A percentile compares a stretch with the other conserved stretches of the same genome.
phyloP scores from a whole-genome alignment of 1,140 invertebrate species.

The Diuraphis noxia region DNA sequence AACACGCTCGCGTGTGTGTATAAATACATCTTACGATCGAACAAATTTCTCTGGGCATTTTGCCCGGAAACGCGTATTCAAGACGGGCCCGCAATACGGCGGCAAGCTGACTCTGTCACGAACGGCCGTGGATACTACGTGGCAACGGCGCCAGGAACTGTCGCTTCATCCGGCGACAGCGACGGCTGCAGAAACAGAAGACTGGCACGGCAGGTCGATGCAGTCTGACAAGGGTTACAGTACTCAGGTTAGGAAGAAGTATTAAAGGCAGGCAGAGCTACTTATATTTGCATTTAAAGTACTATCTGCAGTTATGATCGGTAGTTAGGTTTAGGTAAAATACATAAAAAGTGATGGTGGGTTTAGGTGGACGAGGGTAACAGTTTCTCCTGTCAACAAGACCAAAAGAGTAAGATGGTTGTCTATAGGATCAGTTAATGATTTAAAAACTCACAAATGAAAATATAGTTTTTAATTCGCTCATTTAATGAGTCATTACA shows the following conservation, averaged over 20 bases:
- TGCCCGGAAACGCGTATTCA: constrained; percentile 10
- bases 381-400: neutral
- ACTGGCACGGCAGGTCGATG: constrained; percentile 62
- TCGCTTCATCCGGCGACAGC: constrained; percentile 58
- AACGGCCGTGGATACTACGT: constrained; percentile 24
- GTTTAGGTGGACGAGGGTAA: neutral
- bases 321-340: neutral
- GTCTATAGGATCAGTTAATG: neutral
- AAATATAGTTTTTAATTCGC: neutral
- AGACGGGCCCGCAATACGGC: constrained; percentile 2
- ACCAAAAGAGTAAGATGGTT: neutral
- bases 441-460: too few species aligned
- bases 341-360: neutral
- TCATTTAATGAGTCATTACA: neutral
- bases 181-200: constrained; percentile 60
- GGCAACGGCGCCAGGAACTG: constrained; percentile 51
- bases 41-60: neutral
- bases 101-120: constrained; percentile 43
- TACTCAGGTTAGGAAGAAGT: constrained; percentile 58
- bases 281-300: neutral
- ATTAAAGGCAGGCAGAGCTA: neutral
- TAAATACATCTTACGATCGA: neutral
- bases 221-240: constrained; percentile 61
- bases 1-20: neutral
- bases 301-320: neutral